These are phyloP conservation scores for Chironomus tentans DNA, from an alignment of 2,888 invertebrate species.

Conservation along the genomic window DNA sequence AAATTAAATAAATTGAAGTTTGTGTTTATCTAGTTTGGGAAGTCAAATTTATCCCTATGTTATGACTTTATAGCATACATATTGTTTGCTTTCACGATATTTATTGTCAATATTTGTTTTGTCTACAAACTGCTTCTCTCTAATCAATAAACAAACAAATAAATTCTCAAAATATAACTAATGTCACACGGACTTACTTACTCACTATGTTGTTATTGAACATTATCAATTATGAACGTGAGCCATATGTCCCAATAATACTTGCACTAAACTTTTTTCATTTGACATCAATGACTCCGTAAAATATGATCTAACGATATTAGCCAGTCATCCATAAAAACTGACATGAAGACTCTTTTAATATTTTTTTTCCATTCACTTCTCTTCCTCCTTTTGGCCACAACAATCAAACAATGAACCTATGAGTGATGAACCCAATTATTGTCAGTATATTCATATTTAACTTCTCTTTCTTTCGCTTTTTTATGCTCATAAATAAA, in stretches of 20 bases:
- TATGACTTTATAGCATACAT: background rate
- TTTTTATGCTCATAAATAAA: background rate
- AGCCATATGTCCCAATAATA: conserved; percentile 17
- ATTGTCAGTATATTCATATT: conserved; percentile 2
- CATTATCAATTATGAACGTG: conserved; percentile 20
- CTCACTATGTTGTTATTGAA: background rate
- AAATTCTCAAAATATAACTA: conserved; percentile 9
- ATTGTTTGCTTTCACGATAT: background rate
- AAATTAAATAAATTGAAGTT: background rate
- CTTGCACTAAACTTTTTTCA: background rate
- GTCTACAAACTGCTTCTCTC: background rate
- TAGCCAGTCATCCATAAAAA: conserved; percentile 11
- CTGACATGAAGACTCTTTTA: background rate
- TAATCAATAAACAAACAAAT: conserved; percentile 27
- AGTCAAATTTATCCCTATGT: background rate
- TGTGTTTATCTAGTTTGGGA: background rate
- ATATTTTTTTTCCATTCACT: background rate
- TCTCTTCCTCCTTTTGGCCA: background rate
- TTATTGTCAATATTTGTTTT: conserved; percentile 9
- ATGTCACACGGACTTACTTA: background rate
- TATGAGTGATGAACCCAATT: conserved; percentile 18
- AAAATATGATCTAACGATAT: conserved; percentile 9
- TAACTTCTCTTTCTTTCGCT: no score
- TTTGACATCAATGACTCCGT: background rate
- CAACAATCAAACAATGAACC: conserved; percentile 7